Base-by-base conservation (phyloP, 2,797 vertebrate species). In the Poliocrania exsul region DNA sequence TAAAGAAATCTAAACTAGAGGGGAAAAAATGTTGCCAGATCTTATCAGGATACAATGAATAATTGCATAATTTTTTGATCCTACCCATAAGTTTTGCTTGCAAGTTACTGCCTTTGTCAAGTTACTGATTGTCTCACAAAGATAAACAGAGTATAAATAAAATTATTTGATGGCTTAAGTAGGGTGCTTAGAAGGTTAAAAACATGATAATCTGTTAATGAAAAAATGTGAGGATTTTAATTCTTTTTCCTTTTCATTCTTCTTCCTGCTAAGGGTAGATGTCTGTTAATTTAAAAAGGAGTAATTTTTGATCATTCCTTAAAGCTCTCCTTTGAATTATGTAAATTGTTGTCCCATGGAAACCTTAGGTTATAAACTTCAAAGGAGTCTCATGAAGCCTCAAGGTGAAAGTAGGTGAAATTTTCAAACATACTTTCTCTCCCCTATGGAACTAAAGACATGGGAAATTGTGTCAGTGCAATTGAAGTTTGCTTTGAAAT, bases 11-110 rank as follows among this genome's bases (percentile, higher is more conserved):
- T 97, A 72, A 97, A 93, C 93, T 89, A 42, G 40, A 31, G 28
- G 20, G 35, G 8, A 31, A 31, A 50, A 50, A 29, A 72, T 40
- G 23, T 93, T 95, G 88, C 74, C 70, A 97, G 98, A 98, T 97
- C 96, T 97, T 98, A 98, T 96, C 97, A 37, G 61, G 47, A 31
- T 93, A 91, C 69, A 91, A 29, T 86, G 92, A 97, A 95, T 91
- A 90, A 81, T 66, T 95, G 44, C 71, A 69, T 86, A 37, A 60
- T 87, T 96, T 97, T 96, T 97, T 86, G 90, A 92, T 97, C 90
- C 92, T 96, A 78, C 92, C 94, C 82, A 56, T 94, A 88, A 96
- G 91, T 95, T 91, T 97, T 97, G 51, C 95, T 97, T 96, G 97
- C 97, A 92, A 89, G 92, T 93, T 96, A 91, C 75, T 91, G 93